Conservation (phyloP, 2,797 vertebrate species). For the Acrocephalus scirpaceus region DNA sequence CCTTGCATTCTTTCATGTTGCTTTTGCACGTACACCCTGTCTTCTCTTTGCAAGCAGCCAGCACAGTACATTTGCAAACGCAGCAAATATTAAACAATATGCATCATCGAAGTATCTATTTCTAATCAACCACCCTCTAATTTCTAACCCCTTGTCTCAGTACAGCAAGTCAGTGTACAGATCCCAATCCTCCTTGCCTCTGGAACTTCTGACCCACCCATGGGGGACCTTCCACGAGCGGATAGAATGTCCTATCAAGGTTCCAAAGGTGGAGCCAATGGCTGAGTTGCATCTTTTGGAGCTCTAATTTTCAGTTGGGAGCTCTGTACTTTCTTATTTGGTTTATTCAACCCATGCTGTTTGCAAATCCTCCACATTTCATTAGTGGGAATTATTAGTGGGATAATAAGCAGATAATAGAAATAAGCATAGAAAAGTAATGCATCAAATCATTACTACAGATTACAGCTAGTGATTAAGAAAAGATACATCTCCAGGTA, state of each 20-base stretch:
- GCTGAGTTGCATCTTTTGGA: not conserved
- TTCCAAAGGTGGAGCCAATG: not conserved
- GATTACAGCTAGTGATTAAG: not conserved
- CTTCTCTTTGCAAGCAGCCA: too few species aligned
- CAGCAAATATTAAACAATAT: too few species aligned
- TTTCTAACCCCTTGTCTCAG: too few species aligned
- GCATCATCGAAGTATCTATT: too few species aligned
- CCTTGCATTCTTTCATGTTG: too few species aligned
- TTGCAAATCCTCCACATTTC: not conserved
- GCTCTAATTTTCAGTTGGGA: not conserved
- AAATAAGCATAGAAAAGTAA: not conserved
- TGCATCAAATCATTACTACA: not conserved
- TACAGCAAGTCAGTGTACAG: not conserved
- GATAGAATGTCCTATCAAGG: not conserved
- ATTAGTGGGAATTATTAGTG: not conserved
- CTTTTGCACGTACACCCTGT: too few species aligned
- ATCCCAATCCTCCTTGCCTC: not conserved
- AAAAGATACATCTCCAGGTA: not conserved
- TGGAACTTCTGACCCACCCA: not conserved
- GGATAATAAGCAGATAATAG: not conserved
- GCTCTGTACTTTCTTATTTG: not conserved
- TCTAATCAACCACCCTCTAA: too few species aligned
- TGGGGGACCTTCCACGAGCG: not conserved
- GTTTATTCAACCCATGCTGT: not conserved
- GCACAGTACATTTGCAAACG: too few species aligned